Evolutionary conservation across 2,888 invertebrate species (phyloP), one percentile per base, ranked within the genome.

Genomic region (Plusia festucae): DNA sequence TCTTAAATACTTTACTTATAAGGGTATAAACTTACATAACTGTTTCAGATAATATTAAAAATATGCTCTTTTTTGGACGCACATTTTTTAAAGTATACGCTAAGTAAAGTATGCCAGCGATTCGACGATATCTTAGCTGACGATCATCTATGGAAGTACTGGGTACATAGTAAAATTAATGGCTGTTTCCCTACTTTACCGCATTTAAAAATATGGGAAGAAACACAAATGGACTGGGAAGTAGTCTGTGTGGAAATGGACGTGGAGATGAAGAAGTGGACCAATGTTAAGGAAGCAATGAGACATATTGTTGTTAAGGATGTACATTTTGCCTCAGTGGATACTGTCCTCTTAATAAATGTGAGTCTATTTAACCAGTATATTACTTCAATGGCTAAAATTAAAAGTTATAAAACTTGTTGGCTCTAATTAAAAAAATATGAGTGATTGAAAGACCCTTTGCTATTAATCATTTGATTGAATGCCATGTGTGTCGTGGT

Each of bases 181-280:
- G 93, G 93, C 1, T 80, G 74, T 55, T 95, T 88, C 72, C 95
- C 95, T 30, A 86, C 91, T 49, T 82, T 95, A 53, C 91, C 91
- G n/a, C 77, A 91, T 68, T 81, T 93, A 53, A 87, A 89, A 53
- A 72, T 87, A 73, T 90, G 87, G 83, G 90, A 95, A 52, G 90
- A 94, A 27, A 86, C 88, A 59, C 91, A 92, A 64, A 79, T 95
- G 18, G 93, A 95, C 79, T 96, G 96, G 96, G 95, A 95, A 79
- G 88, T 92, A 55, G 92, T 96, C 0, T 97, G 96, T 87, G 92
- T 96, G 52, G 95, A 96, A 70, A 94, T 97, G 84, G 96, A 97
- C 82, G 94, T 95, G 65, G 95, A 96, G 76, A 89, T 88, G 71
- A 90, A 91, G 55, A 90, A 95, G 73, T 97, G 97, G 97, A 88